Percentiles rank a stretch among this genome's conserved stretches.
Conservation (phyloP, 2,113 vertebrate species). For the Cettia cetti region DNA sequence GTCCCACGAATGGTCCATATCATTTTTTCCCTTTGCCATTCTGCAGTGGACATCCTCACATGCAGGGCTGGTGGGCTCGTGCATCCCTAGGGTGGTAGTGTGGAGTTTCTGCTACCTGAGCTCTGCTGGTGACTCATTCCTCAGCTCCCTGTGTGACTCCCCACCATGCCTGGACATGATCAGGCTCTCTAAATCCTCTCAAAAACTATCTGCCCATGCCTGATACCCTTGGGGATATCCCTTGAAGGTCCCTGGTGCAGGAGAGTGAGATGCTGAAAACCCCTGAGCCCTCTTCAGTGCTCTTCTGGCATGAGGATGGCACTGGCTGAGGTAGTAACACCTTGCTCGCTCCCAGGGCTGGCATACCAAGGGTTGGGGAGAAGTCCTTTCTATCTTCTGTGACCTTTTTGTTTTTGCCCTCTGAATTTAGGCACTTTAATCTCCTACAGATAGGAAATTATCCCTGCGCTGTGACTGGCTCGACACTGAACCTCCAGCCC, state of each 20-base stretch:
- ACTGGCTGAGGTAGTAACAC: not conserved
- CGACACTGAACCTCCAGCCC: not conserved
- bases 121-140: not conserved
- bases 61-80: rapidly evolving
- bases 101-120: not conserved
- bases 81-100: not conserved
- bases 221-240: not conserved
- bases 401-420: not conserved
- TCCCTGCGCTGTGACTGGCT: not conserved
- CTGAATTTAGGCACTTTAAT: not conserved
- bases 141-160: not conserved
- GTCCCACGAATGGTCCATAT: not conserved
- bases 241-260: not conserved
- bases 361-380: not conserved
- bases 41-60: rapidly evolving
- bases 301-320: not conserved
- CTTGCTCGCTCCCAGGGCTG: not conserved
- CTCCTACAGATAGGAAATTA: not conserved
- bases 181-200: not conserved
- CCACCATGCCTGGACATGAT: not conserved
- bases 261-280: not conserved
- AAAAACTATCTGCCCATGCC: not conserved
- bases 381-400: not conserved
- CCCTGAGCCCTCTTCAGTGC: not conserved
- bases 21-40: not conserved